phyloP scores from a whole-genome alignment of 92 coral and sea anemone species.

The Epizoanthus stellaris region DNA sequence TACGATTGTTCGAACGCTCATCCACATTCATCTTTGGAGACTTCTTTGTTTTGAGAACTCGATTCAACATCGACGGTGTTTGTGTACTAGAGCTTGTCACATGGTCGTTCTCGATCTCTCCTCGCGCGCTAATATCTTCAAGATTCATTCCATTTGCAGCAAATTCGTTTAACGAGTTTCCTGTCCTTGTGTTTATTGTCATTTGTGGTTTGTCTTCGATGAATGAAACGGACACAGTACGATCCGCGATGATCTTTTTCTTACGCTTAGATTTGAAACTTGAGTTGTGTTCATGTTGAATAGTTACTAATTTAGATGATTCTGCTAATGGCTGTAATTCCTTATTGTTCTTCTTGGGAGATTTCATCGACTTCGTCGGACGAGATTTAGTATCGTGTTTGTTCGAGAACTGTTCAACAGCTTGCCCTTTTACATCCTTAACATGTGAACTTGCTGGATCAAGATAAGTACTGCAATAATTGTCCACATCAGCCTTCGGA shows the following conservation, averaged over 20 bases:
- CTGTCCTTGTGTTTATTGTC: conserved; percentile 36
- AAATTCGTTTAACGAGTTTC: conserved; percentile 39
- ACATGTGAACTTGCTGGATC: conserved; percentile 40
- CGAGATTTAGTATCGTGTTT: conserved; percentile 23
- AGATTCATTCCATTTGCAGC: conserved; percentile 32
- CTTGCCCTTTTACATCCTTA: conserved; percentile 17
- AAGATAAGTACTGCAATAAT: conserved; percentile 78
- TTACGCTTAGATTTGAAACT: conserved; percentile 33
- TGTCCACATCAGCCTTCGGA: conserved; percentile 83
- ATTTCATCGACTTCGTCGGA: conserved; percentile 21
- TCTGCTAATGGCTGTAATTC: conserved; percentile 34
- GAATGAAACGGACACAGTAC: conserved; percentile 15
- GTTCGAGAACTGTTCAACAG: conserved; percentile 34
- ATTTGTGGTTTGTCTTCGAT: conserved; percentile 30
- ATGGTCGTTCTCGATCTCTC: conserved; percentile 29
- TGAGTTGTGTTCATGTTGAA: conserved; percentile 29
- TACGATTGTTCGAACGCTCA: conserved; percentile 38
- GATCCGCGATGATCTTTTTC: conserved; percentile 26
- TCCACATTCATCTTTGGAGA: conserved; percentile 27
- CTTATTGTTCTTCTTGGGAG: conserved; percentile 40
- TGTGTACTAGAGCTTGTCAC: conserved; percentile 63
- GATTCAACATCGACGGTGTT: conserved; percentile 56
- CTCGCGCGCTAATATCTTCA: conserved; percentile 40
- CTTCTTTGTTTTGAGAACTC: conserved; percentile 48
- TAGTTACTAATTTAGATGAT: conserved; percentile 28